phyloP scores from a whole-genome alignment of 1,140 invertebrate species.

The Meloidogyne exigua region DNA sequence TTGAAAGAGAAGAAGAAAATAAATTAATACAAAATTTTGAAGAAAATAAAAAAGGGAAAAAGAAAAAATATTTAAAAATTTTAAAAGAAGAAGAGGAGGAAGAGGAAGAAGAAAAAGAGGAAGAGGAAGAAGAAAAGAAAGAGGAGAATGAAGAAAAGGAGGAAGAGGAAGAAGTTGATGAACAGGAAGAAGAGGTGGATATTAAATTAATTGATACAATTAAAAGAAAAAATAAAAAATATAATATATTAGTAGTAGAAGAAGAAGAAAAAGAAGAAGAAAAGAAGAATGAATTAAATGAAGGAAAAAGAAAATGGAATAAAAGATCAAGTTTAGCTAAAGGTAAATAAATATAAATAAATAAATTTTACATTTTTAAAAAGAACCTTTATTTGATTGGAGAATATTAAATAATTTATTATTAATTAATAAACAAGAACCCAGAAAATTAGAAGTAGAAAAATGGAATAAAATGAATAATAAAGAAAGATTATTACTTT shows the following conservation, averaged over 20 bases:
- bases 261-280: not conserved
- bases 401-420: conserved; percentile 6
- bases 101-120: conserved; percentile 1
- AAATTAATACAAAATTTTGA: not conserved
- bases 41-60: not conserved
- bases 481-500: not conserved
- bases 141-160: not conserved
- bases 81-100: not conserved
- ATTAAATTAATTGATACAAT: not conserved
- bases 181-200: not conserved
- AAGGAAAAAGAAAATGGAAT: conserved; percentile 1
- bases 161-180: not conserved
- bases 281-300: not conserved
- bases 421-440: not conserved
- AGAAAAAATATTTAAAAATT: not conserved
- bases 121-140: not conserved
- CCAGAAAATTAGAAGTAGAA: not conserved
- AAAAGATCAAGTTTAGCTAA: not conserved
- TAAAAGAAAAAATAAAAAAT: not conserved
- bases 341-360: not conserved
- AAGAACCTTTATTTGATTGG: not conserved
- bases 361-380: conserved; percentile 2
- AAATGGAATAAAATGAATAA: not conserved
- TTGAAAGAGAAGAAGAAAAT: not conserved
- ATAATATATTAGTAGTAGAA: not conserved